These are phyloP conservation scores for Spodoptera litura DNA, from an alignment of 1,140 invertebrate species.

Conservation along the genomic window DNA sequence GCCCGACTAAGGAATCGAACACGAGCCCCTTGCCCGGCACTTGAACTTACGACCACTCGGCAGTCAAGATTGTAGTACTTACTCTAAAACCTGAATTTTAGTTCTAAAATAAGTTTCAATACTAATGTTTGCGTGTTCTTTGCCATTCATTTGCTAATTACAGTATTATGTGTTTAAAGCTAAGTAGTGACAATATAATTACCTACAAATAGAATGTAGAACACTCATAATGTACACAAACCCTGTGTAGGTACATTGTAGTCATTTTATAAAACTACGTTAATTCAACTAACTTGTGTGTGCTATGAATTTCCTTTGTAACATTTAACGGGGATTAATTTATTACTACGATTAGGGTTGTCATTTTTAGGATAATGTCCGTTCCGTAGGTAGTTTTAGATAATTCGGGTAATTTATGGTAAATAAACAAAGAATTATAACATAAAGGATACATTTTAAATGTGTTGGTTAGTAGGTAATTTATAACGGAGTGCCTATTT, in stretches of 20 bases:
- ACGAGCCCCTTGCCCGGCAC: no score
- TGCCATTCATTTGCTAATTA: no score
- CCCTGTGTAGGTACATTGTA: background rate
- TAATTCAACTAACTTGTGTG: conserved; percentile 7
- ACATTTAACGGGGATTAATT: conserved; percentile 14
- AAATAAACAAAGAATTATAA: conserved; percentile 3
- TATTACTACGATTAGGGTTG: conserved; percentile 42
- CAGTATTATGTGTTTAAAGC: no score
- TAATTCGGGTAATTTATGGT: background rate
- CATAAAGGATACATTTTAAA: conserved; percentile 9
- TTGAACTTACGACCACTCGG: no score
- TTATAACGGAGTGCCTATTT: background rate
- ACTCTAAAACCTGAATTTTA: no score
- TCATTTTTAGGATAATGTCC: conserved; percentile 8
- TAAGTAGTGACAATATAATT: no score
- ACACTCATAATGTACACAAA: no score
- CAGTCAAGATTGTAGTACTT: no score
- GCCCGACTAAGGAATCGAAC: no score
- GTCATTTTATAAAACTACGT: conserved; percentile 1
- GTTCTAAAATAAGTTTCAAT: background rate
- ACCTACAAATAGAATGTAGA: no score
- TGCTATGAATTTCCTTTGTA: conserved; percentile 29
- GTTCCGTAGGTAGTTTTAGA: background rate
- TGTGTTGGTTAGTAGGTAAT: conserved; percentile 13
- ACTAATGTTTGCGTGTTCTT: no score